These are phyloP conservation scores for Todiramphus saurophagus DNA, from an alignment of 2,113 vertebrate genomes.

Conservation along the genomic window DNA sequence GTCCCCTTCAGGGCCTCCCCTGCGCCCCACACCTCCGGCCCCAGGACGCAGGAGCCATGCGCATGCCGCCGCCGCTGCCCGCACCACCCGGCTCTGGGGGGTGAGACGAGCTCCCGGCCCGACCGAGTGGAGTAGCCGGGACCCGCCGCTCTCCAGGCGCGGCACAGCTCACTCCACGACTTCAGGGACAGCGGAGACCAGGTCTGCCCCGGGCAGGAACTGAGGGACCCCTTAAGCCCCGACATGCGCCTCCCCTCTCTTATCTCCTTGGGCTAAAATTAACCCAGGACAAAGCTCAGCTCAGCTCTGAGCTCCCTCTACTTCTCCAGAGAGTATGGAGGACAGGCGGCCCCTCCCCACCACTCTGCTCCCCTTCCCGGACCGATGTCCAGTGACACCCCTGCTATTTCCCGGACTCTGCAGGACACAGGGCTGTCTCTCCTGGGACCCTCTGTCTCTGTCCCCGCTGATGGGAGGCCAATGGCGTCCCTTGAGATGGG, in stretches of 20 bases:
- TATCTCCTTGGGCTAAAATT: slow-evolving; percentile 46
- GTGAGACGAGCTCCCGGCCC: neutral
- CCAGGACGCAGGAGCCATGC: accelerated
- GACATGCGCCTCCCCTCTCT: neutral
- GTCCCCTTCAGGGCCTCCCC: no score
- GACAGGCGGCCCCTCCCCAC: neutral
- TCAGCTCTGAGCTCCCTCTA: neutral
- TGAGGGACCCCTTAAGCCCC: neutral
- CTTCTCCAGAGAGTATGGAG: accelerated
- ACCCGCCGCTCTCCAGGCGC: no score
- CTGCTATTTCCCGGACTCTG: neutral
- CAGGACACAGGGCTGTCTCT: no score
- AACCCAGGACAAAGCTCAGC: slow-evolving; percentile 21
- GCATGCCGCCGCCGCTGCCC: neutral
- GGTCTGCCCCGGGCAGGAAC: no score
- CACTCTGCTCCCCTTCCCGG: neutral
- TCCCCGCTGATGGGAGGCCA: neutral
- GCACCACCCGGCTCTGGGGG: accelerated
- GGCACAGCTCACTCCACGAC: neutral
- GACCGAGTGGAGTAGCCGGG: no score
- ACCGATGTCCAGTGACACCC: neutral
- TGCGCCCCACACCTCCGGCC: neutral
- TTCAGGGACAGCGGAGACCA: neutral
- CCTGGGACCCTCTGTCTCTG: accelerated
- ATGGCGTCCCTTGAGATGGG: neutral